Evolutionary conservation across 2,888 invertebrate species (phyloP).

Genomic region (Gnatocerus cornutus): DNA sequence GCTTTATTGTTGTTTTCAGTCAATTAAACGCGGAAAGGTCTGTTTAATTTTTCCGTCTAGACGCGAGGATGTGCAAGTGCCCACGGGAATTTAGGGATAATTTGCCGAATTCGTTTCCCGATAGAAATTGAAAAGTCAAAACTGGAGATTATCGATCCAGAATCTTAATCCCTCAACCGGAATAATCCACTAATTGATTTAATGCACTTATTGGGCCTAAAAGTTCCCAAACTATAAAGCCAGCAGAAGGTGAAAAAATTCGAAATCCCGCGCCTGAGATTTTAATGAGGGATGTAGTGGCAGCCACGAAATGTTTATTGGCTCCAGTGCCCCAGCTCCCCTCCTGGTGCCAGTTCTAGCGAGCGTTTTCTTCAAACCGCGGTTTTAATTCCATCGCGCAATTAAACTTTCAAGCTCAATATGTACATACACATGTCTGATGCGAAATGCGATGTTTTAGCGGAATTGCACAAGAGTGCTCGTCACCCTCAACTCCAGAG

Average conservation of each 20-base stretch:
- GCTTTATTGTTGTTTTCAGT: slow-evolving; percentile 30
- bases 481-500: neutral
- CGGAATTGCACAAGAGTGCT: slow-evolving; percentile 20
- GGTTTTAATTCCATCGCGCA: slow-evolving; percentile 34
- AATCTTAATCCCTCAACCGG: too few species aligned
- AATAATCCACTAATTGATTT: too few species aligned
- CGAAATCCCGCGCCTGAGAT: too few species aligned
- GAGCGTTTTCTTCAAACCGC: slow-evolving; percentile 15
- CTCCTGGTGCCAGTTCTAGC: neutral
- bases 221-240: too few species aligned
- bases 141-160: too few species aligned
- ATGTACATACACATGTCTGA: slow-evolving; percentile 14
- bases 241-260: too few species aligned
- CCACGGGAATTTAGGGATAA: too few species aligned
- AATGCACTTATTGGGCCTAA: too few species aligned
- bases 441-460: slow-evolving; percentile 11
- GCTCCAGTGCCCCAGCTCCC: neutral
- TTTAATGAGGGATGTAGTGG: too few species aligned
- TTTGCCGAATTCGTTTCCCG: too few species aligned
- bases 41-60: neutral
- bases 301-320: too few species aligned
- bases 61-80: neutral
- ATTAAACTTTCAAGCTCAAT: slow-evolving; percentile 27
- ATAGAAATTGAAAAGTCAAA: too few species aligned
- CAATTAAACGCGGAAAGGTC: slow-evolving; percentile 24